Evolutionary conservation across 1,140 invertebrate species (phyloP).

Genomic region (Cydia splendana): DNA sequence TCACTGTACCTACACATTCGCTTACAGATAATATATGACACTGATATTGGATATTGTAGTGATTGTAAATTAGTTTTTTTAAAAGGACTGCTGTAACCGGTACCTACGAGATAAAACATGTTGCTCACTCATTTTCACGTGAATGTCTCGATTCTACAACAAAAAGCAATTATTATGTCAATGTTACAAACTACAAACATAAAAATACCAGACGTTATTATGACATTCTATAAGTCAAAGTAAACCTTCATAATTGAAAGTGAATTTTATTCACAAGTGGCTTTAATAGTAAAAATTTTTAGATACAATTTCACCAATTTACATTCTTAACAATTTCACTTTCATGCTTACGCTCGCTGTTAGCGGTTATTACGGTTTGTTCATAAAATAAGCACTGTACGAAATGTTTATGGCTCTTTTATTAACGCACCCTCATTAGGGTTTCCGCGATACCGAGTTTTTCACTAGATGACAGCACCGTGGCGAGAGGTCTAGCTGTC

Average conservation of each 20-base stretch:
- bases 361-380: slow-evolving; percentile 37
- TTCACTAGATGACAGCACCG: too few relatives aligned
- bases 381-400: slow-evolving; percentile 34
- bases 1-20: too few relatives aligned
- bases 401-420: slow-evolving; percentile 6
- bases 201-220: slow-evolving; percentile 1
- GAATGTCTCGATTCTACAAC: too few relatives aligned
- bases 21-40: too few relatives aligned
- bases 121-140: too few relatives aligned
- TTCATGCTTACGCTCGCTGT: slow-evolving; percentile 39
- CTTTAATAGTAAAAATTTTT: slow-evolving; percentile 28
- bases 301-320: slow-evolving; percentile 49
- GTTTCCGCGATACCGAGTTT: too few relatives aligned
- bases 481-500: too few relatives aligned
- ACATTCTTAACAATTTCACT: slow-evolving; percentile 45
- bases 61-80: too few relatives aligned
- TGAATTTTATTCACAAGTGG: slow-evolving; percentile 24
- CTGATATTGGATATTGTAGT: too few relatives aligned
- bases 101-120: too few relatives aligned
- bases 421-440: slow-evolving; percentile 33
- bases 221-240: slow-evolving; percentile 21
- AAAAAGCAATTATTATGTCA: neutral
- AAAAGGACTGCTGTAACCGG: too few relatives aligned
- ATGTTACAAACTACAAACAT: neutral
- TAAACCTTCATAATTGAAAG: slow-evolving; percentile 25